phyloP scores from a whole-genome alignment of 2,113 vertebrate genomes.

The Zosterops borbonicus region DNA sequence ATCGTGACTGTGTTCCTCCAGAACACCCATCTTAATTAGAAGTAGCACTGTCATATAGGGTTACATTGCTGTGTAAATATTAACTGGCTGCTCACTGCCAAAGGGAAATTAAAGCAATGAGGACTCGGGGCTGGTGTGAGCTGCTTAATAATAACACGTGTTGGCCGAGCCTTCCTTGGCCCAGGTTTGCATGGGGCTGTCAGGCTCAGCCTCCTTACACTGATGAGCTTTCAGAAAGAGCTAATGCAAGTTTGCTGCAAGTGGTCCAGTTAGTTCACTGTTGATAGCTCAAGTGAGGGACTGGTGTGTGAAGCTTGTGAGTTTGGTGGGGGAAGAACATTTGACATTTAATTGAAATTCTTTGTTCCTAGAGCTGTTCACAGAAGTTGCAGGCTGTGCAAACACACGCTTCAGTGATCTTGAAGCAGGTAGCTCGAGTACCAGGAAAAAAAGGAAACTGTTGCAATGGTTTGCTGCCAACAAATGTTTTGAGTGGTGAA shows the following conservation, averaged over 20 bases:
- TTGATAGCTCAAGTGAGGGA: neutral
- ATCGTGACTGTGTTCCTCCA: neutral
- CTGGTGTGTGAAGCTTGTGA: fast-evolving
- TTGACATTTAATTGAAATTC: neutral
- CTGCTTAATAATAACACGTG: neutral
- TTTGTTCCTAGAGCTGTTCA: neutral
- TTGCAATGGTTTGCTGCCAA: neutral
- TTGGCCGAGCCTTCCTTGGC: neutral
- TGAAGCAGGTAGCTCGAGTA: neutral
- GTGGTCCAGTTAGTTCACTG: neutral
- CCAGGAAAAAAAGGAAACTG: neutral
- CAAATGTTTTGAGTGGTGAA: neutral
- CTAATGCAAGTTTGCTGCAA: neutral
- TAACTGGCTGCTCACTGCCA: neutral
- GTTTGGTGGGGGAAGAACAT: neutral
- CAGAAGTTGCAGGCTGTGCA: neutral
- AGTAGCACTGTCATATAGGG: neutral
- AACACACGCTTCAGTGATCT: neutral
- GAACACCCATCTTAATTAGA: neutral
- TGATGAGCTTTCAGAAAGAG: neutral
- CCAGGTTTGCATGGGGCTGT: neutral
- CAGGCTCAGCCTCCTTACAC: neutral
- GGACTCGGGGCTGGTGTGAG: neutral
- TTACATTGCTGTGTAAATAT: slow-evolving; percentile 31
- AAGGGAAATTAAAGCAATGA: slow-evolving; percentile 38